Base-by-base conservation (phyloP, 2,888 invertebrate species). In the Parascotia fuliginaria region DNA sequence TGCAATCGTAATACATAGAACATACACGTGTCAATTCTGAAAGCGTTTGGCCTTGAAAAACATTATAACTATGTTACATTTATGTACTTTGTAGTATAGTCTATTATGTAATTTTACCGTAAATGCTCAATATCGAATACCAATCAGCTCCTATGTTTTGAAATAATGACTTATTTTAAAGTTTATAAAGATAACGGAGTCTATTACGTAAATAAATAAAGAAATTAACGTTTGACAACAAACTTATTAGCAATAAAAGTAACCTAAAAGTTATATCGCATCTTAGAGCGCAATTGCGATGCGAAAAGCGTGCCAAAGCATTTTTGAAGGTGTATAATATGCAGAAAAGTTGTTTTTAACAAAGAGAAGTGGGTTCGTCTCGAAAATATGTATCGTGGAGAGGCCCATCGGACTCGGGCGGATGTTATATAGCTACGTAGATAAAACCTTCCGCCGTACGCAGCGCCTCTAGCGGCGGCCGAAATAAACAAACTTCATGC, bases 361-460 rank as follows among this genome's bases (percentile, higher is more conserved):
- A 87, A 90, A 88, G 85, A 82, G 74, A 69, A 83, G 80, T 81
- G 80, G 68, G 78, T 74, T 79, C 73, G 80, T 76, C 80, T 89
- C 87, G 80, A 86, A 89, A 89, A 85, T 88, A 87, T 79, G 82
- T 83, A 79, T 81, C 74, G 78, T 76, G 76, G 81, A 81, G 85
- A 89, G 87, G 89, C 89, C 89, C 88, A 82, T 77, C 73, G 73
- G 78, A 76, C 76, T 83, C 82, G 88, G 82, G 83, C 91, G 91
- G 91, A 91, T 91, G 89, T 88, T 84, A 83, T 89, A 89, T 89
- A 90, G 88, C 85, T 90, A 90, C 86, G 89, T 90, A 91, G 91
- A 90, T 91, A 90, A 91, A 92, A 92, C 92, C 92, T 92, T 92
- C 92, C 92, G 91, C 89, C 90, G 90, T 75, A 62, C 60, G 59